Evolutionary conservation across 2,888 invertebrate species (phyloP).

Genomic region (Smittia aterrima): DNA sequence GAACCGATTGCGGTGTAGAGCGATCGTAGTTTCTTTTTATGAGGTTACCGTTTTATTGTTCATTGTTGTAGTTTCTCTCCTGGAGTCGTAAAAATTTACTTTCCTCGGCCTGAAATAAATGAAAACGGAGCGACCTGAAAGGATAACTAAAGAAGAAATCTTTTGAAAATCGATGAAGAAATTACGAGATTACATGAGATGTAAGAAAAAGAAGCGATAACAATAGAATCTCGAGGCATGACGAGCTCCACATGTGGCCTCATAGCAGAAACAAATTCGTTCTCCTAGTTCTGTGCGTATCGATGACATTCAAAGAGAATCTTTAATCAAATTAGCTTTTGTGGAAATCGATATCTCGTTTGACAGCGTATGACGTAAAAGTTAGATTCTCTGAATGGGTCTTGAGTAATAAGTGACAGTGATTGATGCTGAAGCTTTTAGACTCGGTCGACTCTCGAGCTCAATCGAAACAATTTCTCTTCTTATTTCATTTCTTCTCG

Average conservation of each 20-base stretch:
- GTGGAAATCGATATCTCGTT: conserved; percentile 11
- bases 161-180: conserved; percentile 24
- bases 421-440: conserved; percentile 39
- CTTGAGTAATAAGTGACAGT: conserved; percentile 39
- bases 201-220: background rate
- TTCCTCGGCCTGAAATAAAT: background rate
- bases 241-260: conserved; percentile 16
- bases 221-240: conserved; percentile 13
- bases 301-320: conserved; percentile 30
- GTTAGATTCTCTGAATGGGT: conserved; percentile 5
- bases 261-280: background rate
- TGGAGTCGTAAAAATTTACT: conserved; percentile 22
- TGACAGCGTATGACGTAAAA: conserved; percentile 30
- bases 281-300: background rate
- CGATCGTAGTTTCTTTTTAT: conserved; percentile 22
- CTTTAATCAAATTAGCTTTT: conserved; percentile 41
- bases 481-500: background rate
- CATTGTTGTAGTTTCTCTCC: background rate
- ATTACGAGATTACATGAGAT: conserved; percentile 40
- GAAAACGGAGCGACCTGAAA: background rate
- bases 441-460: background rate
- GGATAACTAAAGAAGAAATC: background rate
- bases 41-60: conserved; percentile 28
- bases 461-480: conserved; percentile 24
- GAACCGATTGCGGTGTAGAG: background rate